Evolutionary conservation across 2,888 invertebrate genomes (phyloP).

Genomic region (Strigamia transsilvanica): DNA sequence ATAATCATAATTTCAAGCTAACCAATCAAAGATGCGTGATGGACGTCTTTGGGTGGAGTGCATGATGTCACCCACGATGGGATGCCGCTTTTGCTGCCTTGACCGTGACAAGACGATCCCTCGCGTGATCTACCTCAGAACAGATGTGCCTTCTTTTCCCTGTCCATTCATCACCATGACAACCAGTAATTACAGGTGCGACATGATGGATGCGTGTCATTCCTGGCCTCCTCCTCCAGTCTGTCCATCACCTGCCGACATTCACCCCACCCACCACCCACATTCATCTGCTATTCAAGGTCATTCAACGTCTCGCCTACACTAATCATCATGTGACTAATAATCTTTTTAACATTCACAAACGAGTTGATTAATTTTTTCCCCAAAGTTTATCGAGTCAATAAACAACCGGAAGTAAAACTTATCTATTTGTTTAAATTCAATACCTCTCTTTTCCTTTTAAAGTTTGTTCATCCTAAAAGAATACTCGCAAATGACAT

Average conservation of each 20-base stretch:
- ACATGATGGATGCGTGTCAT: constrained; percentile 55
- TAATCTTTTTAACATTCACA: not conserved
- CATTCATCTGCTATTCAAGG: not conserved
- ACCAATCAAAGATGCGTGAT: constrained; percentile 11
- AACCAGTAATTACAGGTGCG: constrained; percentile 52
- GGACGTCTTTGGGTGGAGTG: constrained; percentile 10
- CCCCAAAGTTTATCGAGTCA: not conserved
- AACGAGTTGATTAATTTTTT: not conserved
- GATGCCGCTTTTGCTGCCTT: not conserved
- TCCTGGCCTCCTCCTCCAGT: constrained; percentile 49
- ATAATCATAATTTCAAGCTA: not conserved
- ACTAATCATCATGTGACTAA: not conserved
- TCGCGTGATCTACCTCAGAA: constrained; percentile 23
- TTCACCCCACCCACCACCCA: constrained; percentile 17
- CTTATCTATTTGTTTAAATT: not conserved
- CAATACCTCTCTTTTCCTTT: not conserved
- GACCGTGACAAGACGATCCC: constrained; percentile 26
- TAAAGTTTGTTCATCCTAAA: not conserved
- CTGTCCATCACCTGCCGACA: constrained; percentile 52
- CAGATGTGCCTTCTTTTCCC: constrained; percentile 51
- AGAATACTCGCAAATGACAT: too few species aligned
- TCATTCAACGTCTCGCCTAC: not conserved
- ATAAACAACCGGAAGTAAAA: not conserved
- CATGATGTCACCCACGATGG: not conserved
- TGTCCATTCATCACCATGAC: constrained; percentile 52